Evolutionary conservation across 2,888 invertebrate species (phyloP).

Genomic region (Ormyrus pomaceus): DNA sequence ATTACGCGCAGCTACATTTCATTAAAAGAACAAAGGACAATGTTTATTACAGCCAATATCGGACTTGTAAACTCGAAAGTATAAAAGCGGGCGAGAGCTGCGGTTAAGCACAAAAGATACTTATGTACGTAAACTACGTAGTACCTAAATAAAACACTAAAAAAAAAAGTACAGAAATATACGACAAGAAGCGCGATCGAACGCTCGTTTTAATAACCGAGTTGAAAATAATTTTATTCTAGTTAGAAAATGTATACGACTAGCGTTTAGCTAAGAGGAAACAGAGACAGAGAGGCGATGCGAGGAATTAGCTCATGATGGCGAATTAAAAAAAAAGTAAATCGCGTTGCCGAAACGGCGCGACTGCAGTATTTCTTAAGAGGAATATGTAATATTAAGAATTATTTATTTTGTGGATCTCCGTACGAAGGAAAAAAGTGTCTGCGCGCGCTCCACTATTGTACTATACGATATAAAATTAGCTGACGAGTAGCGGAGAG

Average conservation of each 20-base stretch:
- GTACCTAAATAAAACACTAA: slow-evolving; percentile 55
- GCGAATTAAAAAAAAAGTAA: slow-evolving; percentile 50
- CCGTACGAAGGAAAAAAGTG: slow-evolving; percentile 62
- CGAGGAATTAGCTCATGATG: slow-evolving; percentile 48
- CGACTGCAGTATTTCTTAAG: slow-evolving; percentile 73
- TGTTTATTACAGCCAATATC: neutral
- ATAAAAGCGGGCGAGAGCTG: slow-evolving; percentile 40
- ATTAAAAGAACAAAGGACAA: slow-evolving; percentile 21
- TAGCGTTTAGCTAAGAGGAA: slow-evolving; percentile 73
- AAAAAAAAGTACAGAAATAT: slow-evolving; percentile 21
- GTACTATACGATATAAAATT: slow-evolving; percentile 67
- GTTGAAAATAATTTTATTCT: slow-evolving; percentile 71
- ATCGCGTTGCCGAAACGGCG: slow-evolving; percentile 53
- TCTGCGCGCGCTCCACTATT: slow-evolving; percentile 70
- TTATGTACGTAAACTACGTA: slow-evolving; percentile 58
- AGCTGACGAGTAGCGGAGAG: slow-evolving; percentile 56
- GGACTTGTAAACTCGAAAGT: slow-evolving; percentile 31
- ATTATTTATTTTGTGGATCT: slow-evolving; percentile 76
- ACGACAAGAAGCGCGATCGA: slow-evolving; percentile 45
- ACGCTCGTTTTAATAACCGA: slow-evolving; percentile 48
- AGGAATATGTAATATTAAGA: slow-evolving; percentile 72
- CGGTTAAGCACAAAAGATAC: slow-evolving; percentile 51
- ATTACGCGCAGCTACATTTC: slow-evolving; percentile 31
- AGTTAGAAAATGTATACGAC: slow-evolving; percentile 76
- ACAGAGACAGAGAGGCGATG: slow-evolving; percentile 57